Evolutionary conservation across 2,113 vertebrate species (phyloP).

Genomic region (Oceanodroma tethys): DNA sequence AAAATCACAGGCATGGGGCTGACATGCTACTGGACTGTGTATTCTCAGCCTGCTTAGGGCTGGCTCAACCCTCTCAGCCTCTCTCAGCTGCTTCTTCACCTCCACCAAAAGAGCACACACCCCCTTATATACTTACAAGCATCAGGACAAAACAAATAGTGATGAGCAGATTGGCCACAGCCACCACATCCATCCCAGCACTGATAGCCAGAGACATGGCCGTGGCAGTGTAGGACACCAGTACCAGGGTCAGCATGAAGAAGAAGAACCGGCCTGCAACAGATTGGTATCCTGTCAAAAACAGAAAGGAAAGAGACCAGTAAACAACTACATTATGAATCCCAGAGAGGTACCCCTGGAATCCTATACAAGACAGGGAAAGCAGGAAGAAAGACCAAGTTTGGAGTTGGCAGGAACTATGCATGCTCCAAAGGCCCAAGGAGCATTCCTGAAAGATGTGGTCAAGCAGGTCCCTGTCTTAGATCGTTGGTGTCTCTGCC

Average conservation of each 20-base stretch:
- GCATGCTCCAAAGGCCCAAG: neutral
- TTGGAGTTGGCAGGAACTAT: neutral
- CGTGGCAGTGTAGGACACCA: slow-evolving; percentile 62
- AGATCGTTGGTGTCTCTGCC: neutral
- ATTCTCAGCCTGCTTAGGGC: neutral
- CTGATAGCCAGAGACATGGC: slow-evolving; percentile 69
- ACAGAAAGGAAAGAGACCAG: neutral
- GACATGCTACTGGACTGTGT: neutral
- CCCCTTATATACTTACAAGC: slow-evolving; percentile 35
- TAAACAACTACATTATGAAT: neutral
- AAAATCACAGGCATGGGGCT: neutral
- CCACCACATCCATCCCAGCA: slow-evolving; percentile 66
- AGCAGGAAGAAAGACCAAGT: neutral
- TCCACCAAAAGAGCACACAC: neutral
- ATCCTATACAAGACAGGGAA: neutral
- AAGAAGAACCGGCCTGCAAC: slow-evolving; percentile 54
- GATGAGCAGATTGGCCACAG: slow-evolving; percentile 65
- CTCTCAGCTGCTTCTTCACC: neutral
- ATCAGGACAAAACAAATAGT: slow-evolving; percentile 69
- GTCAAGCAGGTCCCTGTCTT: neutral
- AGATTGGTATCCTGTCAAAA: slow-evolving; percentile 54
- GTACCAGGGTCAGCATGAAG: slow-evolving; percentile 45
- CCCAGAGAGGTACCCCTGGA: neutral
- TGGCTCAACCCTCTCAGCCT: neutral
- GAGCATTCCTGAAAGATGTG: neutral